Evolutionary conservation across 2,113 vertebrate genomes (phyloP).

Genomic region (Rutilus rutilus): DNA sequence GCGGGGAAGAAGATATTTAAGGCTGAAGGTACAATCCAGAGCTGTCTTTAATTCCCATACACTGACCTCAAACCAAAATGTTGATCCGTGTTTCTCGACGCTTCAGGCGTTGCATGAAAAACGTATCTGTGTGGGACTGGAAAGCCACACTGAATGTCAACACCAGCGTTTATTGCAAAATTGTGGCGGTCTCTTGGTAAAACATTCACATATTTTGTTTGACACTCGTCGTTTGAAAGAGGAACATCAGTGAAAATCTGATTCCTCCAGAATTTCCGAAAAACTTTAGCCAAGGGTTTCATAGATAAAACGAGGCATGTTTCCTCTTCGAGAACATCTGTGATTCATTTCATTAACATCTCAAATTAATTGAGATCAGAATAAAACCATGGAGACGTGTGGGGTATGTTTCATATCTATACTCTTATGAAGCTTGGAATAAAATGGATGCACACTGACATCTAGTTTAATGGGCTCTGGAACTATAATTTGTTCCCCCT

Average conservation of each 20-base stretch:
- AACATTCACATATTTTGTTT: conserved; percentile 7
- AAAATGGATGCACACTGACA: conserved; percentile 20
- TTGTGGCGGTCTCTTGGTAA: neutral
- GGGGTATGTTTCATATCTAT: conserved; percentile 4
- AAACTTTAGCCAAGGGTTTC: neutral
- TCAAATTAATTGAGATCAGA: conserved; percentile 22
- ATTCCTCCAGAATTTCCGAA: neutral
- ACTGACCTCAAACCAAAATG: conserved; percentile 29
- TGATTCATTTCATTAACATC: conserved; percentile 5
- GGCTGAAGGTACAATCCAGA: neutral
- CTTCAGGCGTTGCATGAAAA: neutral
- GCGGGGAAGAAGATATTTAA: neutral
- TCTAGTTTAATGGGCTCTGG: conserved; percentile 14
- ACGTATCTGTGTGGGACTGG: neutral
- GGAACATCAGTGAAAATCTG: conserved; percentile 1
- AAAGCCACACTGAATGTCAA: conserved; percentile 3
- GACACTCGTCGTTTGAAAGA: neutral
- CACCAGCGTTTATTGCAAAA: neutral
- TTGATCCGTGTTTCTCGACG: neutral
- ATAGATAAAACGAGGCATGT: neutral
- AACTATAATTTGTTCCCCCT: conserved; percentile 44
- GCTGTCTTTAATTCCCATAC: conserved; percentile 21
- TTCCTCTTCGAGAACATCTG: neutral
- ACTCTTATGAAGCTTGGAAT: conserved; percentile 21
- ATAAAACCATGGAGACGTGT: conserved; percentile 13